Evolutionary conservation across 1,140 invertebrate genomes (phyloP), one percentile per base, ranked within the genome.

Genomic region (Penaeus vannamei): DNA sequence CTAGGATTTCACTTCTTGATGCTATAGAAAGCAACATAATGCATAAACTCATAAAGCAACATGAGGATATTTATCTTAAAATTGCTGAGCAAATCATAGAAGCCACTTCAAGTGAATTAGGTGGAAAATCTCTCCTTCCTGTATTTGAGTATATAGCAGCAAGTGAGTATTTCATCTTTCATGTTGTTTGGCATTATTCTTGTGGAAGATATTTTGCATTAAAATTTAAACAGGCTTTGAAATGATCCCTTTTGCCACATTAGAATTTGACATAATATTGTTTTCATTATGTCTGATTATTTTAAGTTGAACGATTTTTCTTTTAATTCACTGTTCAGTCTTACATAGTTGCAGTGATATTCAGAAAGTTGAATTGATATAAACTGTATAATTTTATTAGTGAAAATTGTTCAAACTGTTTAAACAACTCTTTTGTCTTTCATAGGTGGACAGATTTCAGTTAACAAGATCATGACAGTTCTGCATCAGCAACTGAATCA

Each of bases 41-140:
- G 20, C 77, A 84, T 59, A 76, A 84, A 76, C 0, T 89, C 23
- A 84, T 84, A 2, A 26, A 20, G 59, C 23, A 36, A 20, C 81
- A 60, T n/a, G 87, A 84, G 36, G 59, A 26, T 22, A 64, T 89
- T 29, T 84, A 77, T 69, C 42, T 89, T 62, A 46, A 62, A 61
- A 84, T 69, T 29, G 69, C 83, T 22, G 84, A 89, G 17, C 64
- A 84, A n/a, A 77, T 82, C 32, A 42, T 89, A 17, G 12, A 22
- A n/a, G 60, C 66, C 20, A 84, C 81, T 20, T 80, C 87, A 36
- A 64, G 83, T 89, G 81, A 89, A 36, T 26, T 89, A 26, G 81
- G 66, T 32, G 87, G 87, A 77, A 84, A 77, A 42, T 89, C 87
- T 77, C 59, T 84, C 59, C 59, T 89, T 77, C 82, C 69, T 17